These are phyloP conservation scores for Oryzias javanicus DNA, from an alignment of 2,113 vertebrate genomes.

Conservation along the genomic window DNA sequence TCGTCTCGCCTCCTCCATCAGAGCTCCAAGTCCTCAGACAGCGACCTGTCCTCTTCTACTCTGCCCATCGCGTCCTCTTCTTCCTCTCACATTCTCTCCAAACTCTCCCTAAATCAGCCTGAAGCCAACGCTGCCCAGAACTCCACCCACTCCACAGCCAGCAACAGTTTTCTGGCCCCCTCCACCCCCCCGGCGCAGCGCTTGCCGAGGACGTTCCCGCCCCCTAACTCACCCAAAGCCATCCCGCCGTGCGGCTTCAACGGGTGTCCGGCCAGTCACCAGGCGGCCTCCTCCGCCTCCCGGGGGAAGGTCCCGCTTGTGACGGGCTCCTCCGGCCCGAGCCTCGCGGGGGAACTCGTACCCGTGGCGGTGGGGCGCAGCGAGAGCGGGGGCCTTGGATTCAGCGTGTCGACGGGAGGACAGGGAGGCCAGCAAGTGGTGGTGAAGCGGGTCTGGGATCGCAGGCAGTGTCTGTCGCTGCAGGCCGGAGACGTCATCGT, in stretches of 20 bases:
- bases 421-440: constrained; percentile 68
- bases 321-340: constrained; percentile 11
- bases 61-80: constrained; percentile 52
- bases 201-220: constrained; percentile 45
- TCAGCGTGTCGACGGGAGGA: constrained; percentile 75
- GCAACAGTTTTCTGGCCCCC: constrained; percentile 25
- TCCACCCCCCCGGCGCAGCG: constrained; percentile 34
- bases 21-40: constrained; percentile 71
- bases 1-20: constrained; percentile 55
- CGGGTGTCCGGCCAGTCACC: constrained; percentile 65
- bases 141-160: constrained; percentile 11
- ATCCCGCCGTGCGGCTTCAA: constrained; percentile 68
- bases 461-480: constrained; percentile 72
- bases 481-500: constrained; percentile 75
- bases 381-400: constrained; percentile 69
- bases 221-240: constrained; percentile 45
- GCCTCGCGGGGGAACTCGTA: constrained; percentile 62
- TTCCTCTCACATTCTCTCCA: constrained; percentile 46
- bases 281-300: constrained; percentile 24
- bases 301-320: constrained; percentile 37
- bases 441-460: constrained; percentile 78
- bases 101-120: constrained; percentile 44
- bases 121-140: constrained; percentile 46
- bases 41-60: constrained; percentile 64
- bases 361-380: constrained; percentile 71